Evolutionary conservation across 92 coral and sea anemone species (phyloP).

Genomic region (Virgularia gustaviana): DNA sequence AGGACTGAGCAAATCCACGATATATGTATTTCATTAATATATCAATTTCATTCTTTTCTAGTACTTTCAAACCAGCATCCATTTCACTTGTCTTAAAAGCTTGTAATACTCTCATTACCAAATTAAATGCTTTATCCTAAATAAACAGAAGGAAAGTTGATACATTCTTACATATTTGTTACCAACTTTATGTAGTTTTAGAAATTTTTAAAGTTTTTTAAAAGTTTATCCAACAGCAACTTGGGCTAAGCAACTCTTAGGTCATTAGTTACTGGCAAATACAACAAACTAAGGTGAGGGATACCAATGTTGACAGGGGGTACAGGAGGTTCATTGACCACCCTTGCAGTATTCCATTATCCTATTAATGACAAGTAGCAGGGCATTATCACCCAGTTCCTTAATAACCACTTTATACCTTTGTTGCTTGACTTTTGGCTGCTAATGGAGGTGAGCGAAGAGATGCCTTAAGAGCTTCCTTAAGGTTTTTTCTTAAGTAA

Average conservation of each 20-base stretch:
- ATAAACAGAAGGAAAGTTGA: not conserved
- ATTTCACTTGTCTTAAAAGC: constrained; percentile 67
- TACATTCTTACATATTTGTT: too few species aligned
- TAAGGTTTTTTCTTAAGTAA: constrained; percentile 68
- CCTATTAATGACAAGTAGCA: too few species aligned
- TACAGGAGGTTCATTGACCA: too few species aligned
- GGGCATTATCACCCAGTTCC: too few species aligned
- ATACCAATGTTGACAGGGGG: too few species aligned
- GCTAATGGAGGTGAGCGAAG: constrained; percentile 79
- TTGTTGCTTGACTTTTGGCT: constrained; percentile 80
- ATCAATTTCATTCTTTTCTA: constrained; percentile 71
- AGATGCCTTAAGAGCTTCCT: constrained; percentile 84
- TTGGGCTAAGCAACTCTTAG: too few species aligned
- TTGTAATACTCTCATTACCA: constrained; percentile 80
- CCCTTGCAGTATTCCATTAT: too few species aligned
- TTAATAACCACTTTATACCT: constrained; percentile 72
- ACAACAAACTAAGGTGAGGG: too few species aligned
- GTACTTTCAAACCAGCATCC: constrained; percentile 69
- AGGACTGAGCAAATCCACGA: constrained; percentile 86
- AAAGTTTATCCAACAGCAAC: too few species aligned
- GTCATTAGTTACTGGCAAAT: too few species aligned
- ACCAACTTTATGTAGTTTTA: too few species aligned
- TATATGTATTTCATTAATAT: constrained; percentile 91
- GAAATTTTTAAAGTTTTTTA: too few species aligned
- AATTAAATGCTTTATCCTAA: constrained; percentile 83